phyloP scores from a whole-genome alignment of 2,113 vertebrate species.

The Periophthalmus modestus region DNA sequence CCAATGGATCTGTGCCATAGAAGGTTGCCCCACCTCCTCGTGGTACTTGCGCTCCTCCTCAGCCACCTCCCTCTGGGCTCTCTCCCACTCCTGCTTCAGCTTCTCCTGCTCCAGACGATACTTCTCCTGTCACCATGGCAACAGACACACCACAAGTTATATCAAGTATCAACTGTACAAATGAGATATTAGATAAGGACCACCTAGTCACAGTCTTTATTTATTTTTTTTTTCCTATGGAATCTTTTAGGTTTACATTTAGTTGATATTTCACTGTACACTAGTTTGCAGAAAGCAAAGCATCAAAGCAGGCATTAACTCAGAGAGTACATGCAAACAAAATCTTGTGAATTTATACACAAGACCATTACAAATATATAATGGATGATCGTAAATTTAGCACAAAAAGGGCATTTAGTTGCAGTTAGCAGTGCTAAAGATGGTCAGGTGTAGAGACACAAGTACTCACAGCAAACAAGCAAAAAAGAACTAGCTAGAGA shows the following conservation, averaged over 20 bases:
- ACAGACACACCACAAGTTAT: constrained; percentile 60
- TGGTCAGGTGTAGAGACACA: not conserved
- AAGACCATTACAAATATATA: not conserved
- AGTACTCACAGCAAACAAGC: not conserved
- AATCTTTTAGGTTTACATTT: not conserved
- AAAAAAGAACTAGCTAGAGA: not conserved
- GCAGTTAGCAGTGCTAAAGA: not conserved
- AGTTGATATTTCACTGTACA: constrained; percentile 15
- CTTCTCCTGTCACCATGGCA: constrained; percentile 83
- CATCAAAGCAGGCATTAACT: constrained; percentile 23
- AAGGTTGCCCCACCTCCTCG: constrained; percentile 84
- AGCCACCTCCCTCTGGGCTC: constrained; percentile 93
- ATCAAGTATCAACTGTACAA: constrained; percentile 29
- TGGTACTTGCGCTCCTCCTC: constrained; percentile 94
- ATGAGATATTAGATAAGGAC: not conserved
- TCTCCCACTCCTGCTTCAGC: constrained; percentile 96
- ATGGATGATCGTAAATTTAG: not conserved
- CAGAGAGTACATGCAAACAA: constrained; percentile 37
- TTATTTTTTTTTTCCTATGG: not conserved
- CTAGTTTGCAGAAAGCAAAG: constrained; percentile 19
- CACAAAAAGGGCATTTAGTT: not conserved
- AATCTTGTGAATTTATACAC: constrained; percentile 36
- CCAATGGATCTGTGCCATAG: not conserved
- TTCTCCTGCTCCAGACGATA: constrained; percentile 94
- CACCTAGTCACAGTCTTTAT: not conserved